Base-by-base conservation (phyloP, 2,797 vertebrate genomes). In the Nyctibius grandis region DNA sequence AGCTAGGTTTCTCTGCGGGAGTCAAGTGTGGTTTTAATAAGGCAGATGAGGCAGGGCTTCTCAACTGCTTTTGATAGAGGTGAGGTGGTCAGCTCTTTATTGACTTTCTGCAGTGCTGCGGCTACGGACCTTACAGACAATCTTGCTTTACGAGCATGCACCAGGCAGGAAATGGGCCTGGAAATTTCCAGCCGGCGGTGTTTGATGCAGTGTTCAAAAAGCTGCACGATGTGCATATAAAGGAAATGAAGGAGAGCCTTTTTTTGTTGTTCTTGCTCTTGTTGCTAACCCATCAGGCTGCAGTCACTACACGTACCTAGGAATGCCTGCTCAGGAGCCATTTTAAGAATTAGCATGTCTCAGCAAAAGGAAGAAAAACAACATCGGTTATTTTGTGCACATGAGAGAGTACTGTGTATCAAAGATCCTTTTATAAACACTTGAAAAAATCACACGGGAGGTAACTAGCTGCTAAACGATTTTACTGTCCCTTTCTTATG, bases 21-120 rank as follows among this genome's bases (percentile, higher is more conserved):
- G 84, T 79, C 75, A 85, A 95, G 86, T 73, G 81, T 84, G 88
- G 81, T 85, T 97, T 96, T 94, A 92, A 96, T 63, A 94, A 96
- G 86, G 88, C 81, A 92, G 95, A 97, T 77, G 91, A 97, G 91
- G 89, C 94, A 95, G 93, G 38, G 65, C 75, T 83, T 88, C 89
- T 89, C 91, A 82, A 94, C 91, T 80, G 96, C 91, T 93, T 96
- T 91, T 92, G 96, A 96, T 84, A 95, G 96, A 95, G 92, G 93
- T 93, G 94, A 95, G 72, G 38, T 91, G 89, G 94, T 96, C 90
- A 97, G 92, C 92, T 97, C 92, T 96, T 96, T 92, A 94, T 83
- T 93, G 94, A 95, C 96, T 97, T 87, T 80, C 78, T 97, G 93
- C 94, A 91, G 92, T 86, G 63, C 92, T 88, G 96, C 95, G 97